Percentiles rank a stretch among this genome's conserved stretches.
Conservation (phyloP, 2,797 vertebrate genomes). For the Sebastes matsubarae region DNA sequence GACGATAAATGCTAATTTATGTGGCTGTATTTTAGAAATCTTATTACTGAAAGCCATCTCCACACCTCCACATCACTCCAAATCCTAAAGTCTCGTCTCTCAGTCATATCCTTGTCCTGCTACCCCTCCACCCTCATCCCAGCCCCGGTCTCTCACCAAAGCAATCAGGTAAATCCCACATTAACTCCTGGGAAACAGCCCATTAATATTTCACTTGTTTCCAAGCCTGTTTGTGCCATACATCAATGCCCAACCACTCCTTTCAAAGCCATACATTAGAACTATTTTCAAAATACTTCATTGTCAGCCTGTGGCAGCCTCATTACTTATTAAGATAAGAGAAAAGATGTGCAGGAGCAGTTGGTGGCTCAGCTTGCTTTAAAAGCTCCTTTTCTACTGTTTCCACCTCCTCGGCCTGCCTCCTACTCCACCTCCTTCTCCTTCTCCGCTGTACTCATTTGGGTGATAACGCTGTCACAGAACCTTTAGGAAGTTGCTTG, state of each 20-base stretch:
- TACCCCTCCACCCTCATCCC: conserved; percentile 21
- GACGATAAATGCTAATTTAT: not conserved
- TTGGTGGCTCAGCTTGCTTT: conserved; percentile 89
- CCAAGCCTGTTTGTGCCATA: conserved; percentile 92
- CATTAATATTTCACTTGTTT: conserved; percentile 99
- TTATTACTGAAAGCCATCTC: not conserved
- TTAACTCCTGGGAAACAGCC: conserved; percentile 86
- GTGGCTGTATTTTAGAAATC: not conserved
- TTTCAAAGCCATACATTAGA: conserved; percentile 99
- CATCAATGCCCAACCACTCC: conserved; percentile 95
- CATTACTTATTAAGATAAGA: conserved; percentile 99
- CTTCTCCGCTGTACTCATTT: conserved; percentile 29
- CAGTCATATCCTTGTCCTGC: conserved; percentile 32
- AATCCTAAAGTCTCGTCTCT: conserved; percentile 19
- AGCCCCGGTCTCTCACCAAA: conserved; percentile 62
- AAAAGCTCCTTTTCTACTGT: conserved; percentile 78
- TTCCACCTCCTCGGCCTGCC: conserved; percentile 69
- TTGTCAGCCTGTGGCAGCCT: conserved; percentile 98
- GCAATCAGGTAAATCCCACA: conserved; percentile 90
- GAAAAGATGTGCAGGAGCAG: conserved; percentile 90
- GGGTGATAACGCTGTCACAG: conserved; percentile 49
- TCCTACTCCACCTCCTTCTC: conserved; percentile 33
- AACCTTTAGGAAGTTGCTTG: conserved; percentile 52
- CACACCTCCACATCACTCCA: not conserved
- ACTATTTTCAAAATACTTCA: conserved; percentile 99